Evolutionary conservation across 2,888 invertebrate species (phyloP).

Genomic region (Pseudanteris insignis): DNA sequence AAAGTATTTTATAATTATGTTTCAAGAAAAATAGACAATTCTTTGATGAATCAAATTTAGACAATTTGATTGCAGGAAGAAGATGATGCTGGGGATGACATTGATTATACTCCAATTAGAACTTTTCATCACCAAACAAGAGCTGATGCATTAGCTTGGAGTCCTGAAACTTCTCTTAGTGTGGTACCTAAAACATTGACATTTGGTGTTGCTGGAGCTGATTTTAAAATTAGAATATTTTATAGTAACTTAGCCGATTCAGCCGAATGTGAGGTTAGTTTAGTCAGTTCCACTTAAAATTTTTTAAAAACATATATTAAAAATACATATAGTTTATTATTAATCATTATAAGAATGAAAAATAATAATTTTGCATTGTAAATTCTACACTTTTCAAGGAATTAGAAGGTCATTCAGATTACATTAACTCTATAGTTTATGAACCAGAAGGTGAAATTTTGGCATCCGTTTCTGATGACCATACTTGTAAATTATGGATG

Average conservation of each 20-base stretch:
- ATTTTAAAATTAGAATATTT: conserved; percentile 70
- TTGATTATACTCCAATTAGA: conserved; percentile 69
- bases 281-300: too few relatives aligned
- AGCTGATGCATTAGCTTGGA: conserved; percentile 71
- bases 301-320: conserved; percentile 14
- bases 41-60: not conserved
- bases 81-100: conserved; percentile 67
- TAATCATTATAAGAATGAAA: not conserved
- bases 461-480: conserved; percentile 82
- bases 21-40: not conserved
- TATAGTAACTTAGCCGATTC: conserved; percentile 69
- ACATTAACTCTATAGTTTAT: conserved; percentile 76
- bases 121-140: conserved; percentile 70
- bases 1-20: too few relatives aligned
- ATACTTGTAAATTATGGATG: conserved; percentile 77
- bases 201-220: conserved; percentile 70
- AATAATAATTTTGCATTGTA: not conserved
- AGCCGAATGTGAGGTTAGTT: conserved; percentile 67
- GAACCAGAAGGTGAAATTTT: conserved; percentile 75
- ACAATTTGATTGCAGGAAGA: too few relatives aligned
- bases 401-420: conserved; percentile 73
- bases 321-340: too few relatives aligned
- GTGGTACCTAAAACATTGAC: conserved; percentile 70
- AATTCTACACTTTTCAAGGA: conserved; percentile 65
- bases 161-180: conserved; percentile 72